phyloP scores from a whole-genome alignment of 2,797 vertebrate genomes.

The Cossypha heuglini region DNA sequence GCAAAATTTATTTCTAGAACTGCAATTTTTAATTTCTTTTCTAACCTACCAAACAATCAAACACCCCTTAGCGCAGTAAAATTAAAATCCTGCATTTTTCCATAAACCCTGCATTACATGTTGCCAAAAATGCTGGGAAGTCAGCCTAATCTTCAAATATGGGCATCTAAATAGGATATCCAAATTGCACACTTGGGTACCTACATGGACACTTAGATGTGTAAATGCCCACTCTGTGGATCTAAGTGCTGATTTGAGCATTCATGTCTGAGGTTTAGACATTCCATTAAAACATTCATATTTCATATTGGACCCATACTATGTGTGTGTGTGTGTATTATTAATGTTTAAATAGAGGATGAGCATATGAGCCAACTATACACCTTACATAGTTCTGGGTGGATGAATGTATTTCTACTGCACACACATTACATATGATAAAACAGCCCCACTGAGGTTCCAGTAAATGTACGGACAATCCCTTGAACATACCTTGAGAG shows the following conservation, averaged over 20 bases:
- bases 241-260: conserved; percentile 12
- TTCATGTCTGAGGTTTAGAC: neutral
- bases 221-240: neutral
- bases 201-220: conserved; percentile 7
- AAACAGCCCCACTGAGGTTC: neutral
- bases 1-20: neutral
- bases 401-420: neutral
- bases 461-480: neutral
- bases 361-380: neutral
- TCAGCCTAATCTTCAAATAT: conserved; percentile 46
- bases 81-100: conserved; percentile 1
- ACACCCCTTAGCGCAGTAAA: neutral
- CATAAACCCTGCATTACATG: neutral
- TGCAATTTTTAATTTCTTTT: neutral
- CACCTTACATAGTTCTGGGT: neutral
- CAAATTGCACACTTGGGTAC: conserved; percentile 18
- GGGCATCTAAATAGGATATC: neutral
- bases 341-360: neutral
- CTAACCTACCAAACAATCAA: neutral
- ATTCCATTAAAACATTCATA: conserved; percentile 15
- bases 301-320: neutral
- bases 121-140: conserved; percentile 30
- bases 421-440: neutral
- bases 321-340: neutral
- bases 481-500: neutral